Evolutionary conservation across 1,140 invertebrate species (phyloP), one percentile per base, ranked within the genome.

Genomic region (Aethina tumida): DNA sequence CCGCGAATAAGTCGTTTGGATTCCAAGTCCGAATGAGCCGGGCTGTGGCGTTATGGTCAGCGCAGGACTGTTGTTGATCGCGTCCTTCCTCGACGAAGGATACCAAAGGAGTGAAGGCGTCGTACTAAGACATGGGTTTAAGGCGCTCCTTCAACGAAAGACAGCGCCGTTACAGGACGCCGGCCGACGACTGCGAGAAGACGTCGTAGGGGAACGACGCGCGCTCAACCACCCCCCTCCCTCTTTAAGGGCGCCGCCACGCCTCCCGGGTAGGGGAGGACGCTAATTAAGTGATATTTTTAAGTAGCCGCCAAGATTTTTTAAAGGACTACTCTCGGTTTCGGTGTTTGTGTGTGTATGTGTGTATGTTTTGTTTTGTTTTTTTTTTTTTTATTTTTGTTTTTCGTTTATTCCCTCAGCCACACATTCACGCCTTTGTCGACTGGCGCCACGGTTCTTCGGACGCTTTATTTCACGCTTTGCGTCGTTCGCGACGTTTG

Each of bases 231-330:
- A 47, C 36, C 17, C 46, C 27, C 42, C 34, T 41, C 45, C 43
- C 52, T 32, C 45, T 39, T 37, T 30, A 41, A 47, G 34, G 26
- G 22, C 46, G 22, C 42, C 38, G 53, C 47, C 56, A 58, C 57
- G 58, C 56, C 58, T 48, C 53, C 56, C 24, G 36, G 13, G 45
- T 33, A 49, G 50, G 47, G 49, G 52, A 51, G 43, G 46, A 43
- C 24, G 45, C 34, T 56, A 58, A 59, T 59, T 57, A 60, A 59
- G 59, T 52, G 43, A 50, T 52, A 57, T 60, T 60, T 60, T 60
- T 58, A 60, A 62, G 58, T 58, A 57, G 49, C 39, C 41, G 43
- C 49, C 53, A 62, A 62, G 59, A 62, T 59, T 60, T 59, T 56
- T 48, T 42, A 39, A 46, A 40, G 37, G 38, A 49, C 22, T 37